Evolutionary conservation across 1,140 invertebrate genomes (phyloP).

Genomic region (Drosophila watanabei): DNA sequence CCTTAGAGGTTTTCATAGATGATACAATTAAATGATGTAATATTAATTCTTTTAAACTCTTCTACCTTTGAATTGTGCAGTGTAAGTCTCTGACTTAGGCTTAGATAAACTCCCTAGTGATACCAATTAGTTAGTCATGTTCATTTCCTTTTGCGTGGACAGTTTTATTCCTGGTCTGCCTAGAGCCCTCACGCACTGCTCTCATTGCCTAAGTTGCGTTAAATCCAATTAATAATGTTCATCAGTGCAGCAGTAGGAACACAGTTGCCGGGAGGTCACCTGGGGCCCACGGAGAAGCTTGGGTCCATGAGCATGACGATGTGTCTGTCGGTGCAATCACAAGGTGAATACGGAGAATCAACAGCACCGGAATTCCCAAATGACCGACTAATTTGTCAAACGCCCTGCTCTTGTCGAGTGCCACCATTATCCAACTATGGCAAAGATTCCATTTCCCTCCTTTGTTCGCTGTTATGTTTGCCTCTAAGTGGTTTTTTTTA

Average conservation of each 20-base stretch:
- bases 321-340: slow-evolving; percentile 33
- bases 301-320: slow-evolving; percentile 12
- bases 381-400: slow-evolving; percentile 76
- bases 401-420: slow-evolving; percentile 26
- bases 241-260: slow-evolving; percentile 1
- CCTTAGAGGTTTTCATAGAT: background rate
- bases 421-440: slow-evolving; percentile 51
- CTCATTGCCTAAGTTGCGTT: slow-evolving; percentile 68
- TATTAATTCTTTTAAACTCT: background rate
- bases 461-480: slow-evolving; percentile 19
- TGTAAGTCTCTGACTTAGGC: background rate
- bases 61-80: background rate
- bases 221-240: slow-evolving; percentile 74
- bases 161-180: background rate
- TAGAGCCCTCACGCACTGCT: slow-evolving; percentile 37
- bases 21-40: background rate
- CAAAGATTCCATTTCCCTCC: slow-evolving; percentile 38
- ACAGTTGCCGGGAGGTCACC: slow-evolving; percentile 15
- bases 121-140: background rate
- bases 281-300: slow-evolving; percentile 44
- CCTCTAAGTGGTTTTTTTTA: slow-evolving; percentile 31
- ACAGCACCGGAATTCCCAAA: slow-evolving; percentile 51
- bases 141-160: slow-evolving; percentile 1
- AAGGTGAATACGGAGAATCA: slow-evolving; percentile 38
- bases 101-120: background rate